Evolutionary conservation across 92 coral and sea anemone species (phyloP), one percentile per base, ranked within the genome.

Genomic region (Porites lobata): DNA sequence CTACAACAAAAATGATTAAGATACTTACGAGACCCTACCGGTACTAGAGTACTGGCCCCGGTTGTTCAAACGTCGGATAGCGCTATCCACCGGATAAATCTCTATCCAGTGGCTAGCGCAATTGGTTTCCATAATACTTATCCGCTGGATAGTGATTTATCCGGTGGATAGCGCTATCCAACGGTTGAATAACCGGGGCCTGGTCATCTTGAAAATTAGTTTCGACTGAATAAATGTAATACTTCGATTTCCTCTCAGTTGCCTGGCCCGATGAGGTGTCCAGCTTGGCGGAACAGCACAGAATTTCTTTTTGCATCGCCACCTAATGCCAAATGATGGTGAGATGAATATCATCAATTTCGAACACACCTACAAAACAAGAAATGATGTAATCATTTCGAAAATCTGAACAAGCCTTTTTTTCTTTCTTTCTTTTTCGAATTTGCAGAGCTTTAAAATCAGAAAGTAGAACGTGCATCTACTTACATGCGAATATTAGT

Each of bases 1-100:
- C 80, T 76, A 20, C 66, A 32, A 53, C 51, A 20, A 76, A 76
- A 76, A 26, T 76, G 17, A 24, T 6, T 57, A 56, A 7, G 38
- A 58, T 72, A 76, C 80, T 76, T 76, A 76, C 66, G 80, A 76
- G 80, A 76, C 43, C 67, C 80, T 12, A 76, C 47, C 38, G 80
- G 80, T 15, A 76, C 80, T 56, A 76, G 80, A 9, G 66, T 76
- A 5, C 50, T 20, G n/a, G n/a, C n/a, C n/a, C 22, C 22, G 22
- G 22, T 21, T 21, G 22, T 21, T 21, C 22, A 21, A 21, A 21
- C 22, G 22, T 21, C 22, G 22, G 22, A 21, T 21, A 21, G 22
- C 22, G 22, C 22, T 21, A 21, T 21, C 22, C 22, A 21, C 22
- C 22, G 22, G 22, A 21, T 21, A 21, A 21, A 21, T 21, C 22